Conservation (phyloP, 92 coral and sea anemone species). For the Epizoanthus rinbou region DNA sequence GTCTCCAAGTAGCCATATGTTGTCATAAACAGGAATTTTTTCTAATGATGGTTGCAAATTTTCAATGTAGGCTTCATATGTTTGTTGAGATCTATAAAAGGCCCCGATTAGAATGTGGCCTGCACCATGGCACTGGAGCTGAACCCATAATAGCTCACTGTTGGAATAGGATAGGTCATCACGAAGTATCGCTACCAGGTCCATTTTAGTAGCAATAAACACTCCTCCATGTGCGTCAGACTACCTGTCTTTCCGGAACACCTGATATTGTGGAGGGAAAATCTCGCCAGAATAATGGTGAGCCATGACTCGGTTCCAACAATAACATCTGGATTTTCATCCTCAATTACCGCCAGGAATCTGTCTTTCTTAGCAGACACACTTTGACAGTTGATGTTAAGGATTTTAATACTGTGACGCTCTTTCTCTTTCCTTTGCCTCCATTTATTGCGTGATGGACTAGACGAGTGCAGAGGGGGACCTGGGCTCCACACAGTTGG, state of each 20-base stretch:
- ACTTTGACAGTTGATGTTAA: constrained; percentile 36
- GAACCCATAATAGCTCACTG: constrained; percentile 43
- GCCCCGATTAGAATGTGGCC: constrained; percentile 36
- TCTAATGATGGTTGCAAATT: constrained; percentile 15
- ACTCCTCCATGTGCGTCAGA: constrained; percentile 48
- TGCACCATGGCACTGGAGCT: constrained; percentile 34
- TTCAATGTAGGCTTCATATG: constrained; percentile 21
- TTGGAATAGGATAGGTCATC: constrained; percentile 35
- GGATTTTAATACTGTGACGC: too few species aligned
- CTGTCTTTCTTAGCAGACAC: constrained; percentile 34
- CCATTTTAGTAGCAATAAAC: constrained; percentile 14
- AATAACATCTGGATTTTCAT: constrained; percentile 50
- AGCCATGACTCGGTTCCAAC: constrained; percentile 56
- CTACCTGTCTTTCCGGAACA: constrained; percentile 41
- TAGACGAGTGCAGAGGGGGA: too few species aligned
- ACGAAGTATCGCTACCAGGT: constrained; percentile 7
- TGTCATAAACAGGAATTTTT: constrained; percentile 26
- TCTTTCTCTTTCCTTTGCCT: too few species aligned
- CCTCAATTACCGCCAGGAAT: constrained; percentile 25
- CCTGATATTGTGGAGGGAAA: constrained; percentile 28
- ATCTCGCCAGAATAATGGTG: constrained; percentile 38
- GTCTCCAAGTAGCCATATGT: constrained; percentile 38
- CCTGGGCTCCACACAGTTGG: too few species aligned
- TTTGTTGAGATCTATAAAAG: constrained; percentile 38
- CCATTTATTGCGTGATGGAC: too few species aligned